A percentile compares a stretch with the other conserved stretches of the same genome.
Conservation (phyloP, 2,888 invertebrate species). For the Drosophila dives region DNA sequence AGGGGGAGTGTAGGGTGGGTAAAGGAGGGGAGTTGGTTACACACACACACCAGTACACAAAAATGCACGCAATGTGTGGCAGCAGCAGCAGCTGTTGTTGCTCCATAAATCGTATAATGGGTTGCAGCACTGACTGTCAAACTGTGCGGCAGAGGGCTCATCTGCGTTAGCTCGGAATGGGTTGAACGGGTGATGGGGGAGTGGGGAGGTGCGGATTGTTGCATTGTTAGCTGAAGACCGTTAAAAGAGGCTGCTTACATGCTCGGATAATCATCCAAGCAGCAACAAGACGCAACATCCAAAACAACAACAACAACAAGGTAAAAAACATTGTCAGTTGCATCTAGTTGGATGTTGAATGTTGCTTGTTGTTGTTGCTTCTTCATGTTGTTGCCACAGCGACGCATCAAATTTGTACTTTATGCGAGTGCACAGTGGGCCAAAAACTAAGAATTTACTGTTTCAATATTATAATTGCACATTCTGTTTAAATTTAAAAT, state of each 20-base stretch:
- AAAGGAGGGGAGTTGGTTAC: neutral
- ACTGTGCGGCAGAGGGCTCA: slow-evolving; percentile 34
- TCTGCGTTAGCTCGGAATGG: slow-evolving; percentile 5
- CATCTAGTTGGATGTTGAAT: slow-evolving; percentile 33
- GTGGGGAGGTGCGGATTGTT: neutral
- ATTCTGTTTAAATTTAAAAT: neutral
- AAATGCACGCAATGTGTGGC: slow-evolving; percentile 7
- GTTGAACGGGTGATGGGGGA: neutral
- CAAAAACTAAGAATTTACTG: neutral
- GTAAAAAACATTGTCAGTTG: slow-evolving; percentile 43
- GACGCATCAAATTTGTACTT: slow-evolving; percentile 27
- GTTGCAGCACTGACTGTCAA: slow-evolving; percentile 34
- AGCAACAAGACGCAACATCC: slow-evolving; percentile 18
- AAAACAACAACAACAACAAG: neutral
- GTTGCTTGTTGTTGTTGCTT: slow-evolving; percentile 7
- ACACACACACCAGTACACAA: slow-evolving; percentile 2
- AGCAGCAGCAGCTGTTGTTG: slow-evolving; percentile 14
- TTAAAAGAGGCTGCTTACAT: slow-evolving; percentile 57
- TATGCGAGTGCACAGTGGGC: slow-evolving; percentile 32
- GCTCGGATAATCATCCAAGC: slow-evolving; percentile 56
- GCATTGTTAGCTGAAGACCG: slow-evolving; percentile 39
- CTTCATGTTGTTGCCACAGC: slow-evolving; percentile 18
- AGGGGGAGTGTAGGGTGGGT: slow-evolving; percentile 7
- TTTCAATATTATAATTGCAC: neutral
- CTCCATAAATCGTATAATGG: slow-evolving; percentile 54